Evolutionary conservation across 2,888 invertebrate genomes (phyloP).

Genomic region (Aleiodes alternator): DNA sequence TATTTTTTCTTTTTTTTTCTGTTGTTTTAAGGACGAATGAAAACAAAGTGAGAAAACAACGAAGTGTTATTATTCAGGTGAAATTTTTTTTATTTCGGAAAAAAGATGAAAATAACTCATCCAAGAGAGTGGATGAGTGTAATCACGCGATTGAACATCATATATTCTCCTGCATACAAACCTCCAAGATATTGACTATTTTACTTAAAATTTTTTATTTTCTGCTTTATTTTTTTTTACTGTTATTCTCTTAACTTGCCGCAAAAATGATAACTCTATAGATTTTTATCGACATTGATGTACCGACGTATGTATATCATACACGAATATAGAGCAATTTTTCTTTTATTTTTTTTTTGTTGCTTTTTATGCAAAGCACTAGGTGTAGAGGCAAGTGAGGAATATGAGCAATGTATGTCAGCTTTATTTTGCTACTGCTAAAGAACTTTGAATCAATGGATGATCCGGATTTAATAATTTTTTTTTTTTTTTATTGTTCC

Average conservation of each 20-base stretch:
- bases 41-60: not conserved
- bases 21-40: not conserved
- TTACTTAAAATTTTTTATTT: not conserved
- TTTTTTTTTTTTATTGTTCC: not conserved
- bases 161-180: not conserved
- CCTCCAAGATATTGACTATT: not conserved
- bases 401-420: conserved; percentile 27
- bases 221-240: not conserved
- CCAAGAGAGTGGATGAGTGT: not conserved
- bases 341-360: not conserved
- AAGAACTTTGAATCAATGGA: conserved; percentile 24
- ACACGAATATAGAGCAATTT: not conserved
- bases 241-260: not conserved
- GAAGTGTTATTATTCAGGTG: not conserved
- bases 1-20: not conserved
- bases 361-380: conserved; percentile 10
- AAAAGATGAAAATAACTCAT: conserved; percentile 30
- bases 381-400: conserved; percentile 1
- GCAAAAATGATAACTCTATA: conserved; percentile 22
- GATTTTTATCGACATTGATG: conserved; percentile 25
- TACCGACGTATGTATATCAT: not conserved
- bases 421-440: conserved; percentile 6
- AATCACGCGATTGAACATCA: conserved; percentile 24
- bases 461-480: not conserved
- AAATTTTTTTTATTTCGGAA: not conserved